Base-by-base conservation (phyloP, 2,888 invertebrate genomes). In the Helleia helle region DNA sequence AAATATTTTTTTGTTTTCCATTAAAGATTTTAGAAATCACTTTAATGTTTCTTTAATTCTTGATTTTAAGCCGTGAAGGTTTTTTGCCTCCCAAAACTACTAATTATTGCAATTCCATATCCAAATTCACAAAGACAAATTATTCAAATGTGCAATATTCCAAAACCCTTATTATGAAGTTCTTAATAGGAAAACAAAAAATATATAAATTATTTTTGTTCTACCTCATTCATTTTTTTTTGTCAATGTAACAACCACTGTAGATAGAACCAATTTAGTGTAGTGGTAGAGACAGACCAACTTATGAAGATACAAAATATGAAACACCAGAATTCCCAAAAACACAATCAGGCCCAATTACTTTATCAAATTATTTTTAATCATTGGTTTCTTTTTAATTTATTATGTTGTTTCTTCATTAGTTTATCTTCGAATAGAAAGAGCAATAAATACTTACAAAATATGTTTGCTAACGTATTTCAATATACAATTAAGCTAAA, bases 171-270 rank as follows among this genome's bases (percentile, higher is more conserved):
- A n/a, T n/a, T n/a, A 51, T 52, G 49, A 57, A 48, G 49, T 65
- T 69, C 69, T 72, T 61, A 55, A 59, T 60, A 18, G 34, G 34
- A 34, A 34, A 34, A 34, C 34, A 34, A 34, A 34, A 31, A 22
- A 22, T 12, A 72, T 75, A 34, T 7, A 12, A 13, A 22, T 18
- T 18, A 13, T 18, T 12, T 34, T 34, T 34, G 34, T 34, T 34
- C 34, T 34, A 34, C 34, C 34, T 34, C 34, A 34, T 34, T 34
- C n/a, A 22, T 5, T 22, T 31, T 31, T 31, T 22, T 22, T 4
- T 79, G 77, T 80, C 76, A 68, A 62, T 58, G 47, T 48, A 44
- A 38, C 52, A 68, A 71, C 73, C 71, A 70, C 69, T 51, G 75
- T 80, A 80, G 79, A 54, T 47, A 70, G 49, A 37, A 37, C 45